phyloP scores from a whole-genome alignment of 2,797 vertebrate species.

The Ataeniobius toweri region DNA sequence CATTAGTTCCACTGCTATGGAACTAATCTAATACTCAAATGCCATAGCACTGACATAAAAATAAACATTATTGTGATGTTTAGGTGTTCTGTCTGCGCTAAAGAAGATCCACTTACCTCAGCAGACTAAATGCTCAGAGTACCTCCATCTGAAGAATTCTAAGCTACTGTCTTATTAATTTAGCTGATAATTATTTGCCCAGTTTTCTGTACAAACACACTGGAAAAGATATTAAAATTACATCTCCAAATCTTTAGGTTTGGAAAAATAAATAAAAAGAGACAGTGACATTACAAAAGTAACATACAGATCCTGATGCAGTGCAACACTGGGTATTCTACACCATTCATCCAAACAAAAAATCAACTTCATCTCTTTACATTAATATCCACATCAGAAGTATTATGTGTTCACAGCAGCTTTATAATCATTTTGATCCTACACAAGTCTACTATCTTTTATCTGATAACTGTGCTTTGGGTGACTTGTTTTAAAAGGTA shows the following conservation, averaged over 20 bases:
- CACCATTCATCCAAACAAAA: background rate
- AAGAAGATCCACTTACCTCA: too few relatives aligned
- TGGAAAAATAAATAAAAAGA: background rate
- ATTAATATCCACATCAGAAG: background rate
- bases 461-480: background rate
- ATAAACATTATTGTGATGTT: too few relatives aligned
- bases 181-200: background rate
- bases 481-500: background rate
- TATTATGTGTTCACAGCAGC: background rate
- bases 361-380: background rate
- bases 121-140: too few relatives aligned
- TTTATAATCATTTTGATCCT: background rate
- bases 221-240: background rate
- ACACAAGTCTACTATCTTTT: background rate
- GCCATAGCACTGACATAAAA: too few relatives aligned
- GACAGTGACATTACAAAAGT: background rate
- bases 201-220: background rate
- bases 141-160: too few relatives aligned
- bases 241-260: background rate
- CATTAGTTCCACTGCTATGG: too few relatives aligned
- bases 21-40: too few relatives aligned
- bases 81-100: too few relatives aligned
- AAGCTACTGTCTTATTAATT: background rate
- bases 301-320: background rate
- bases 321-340: background rate